Base-by-base conservation (phyloP, 2,113 vertebrate genomes). In the Amphilophus citrinellus region DNA sequence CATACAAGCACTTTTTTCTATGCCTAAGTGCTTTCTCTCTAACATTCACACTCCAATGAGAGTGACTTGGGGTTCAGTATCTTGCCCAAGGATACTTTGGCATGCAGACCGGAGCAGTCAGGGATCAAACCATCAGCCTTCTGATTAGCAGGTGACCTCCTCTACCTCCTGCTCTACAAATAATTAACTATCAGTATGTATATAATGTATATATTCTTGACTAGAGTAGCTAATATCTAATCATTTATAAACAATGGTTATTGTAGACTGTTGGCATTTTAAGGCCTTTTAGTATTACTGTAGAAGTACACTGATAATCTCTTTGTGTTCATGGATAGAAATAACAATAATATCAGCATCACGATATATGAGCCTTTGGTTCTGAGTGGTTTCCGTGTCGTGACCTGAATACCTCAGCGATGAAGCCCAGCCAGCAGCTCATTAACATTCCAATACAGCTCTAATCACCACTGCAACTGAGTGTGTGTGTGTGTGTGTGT, bases 371-470 rank as follows among this genome's bases (percentile, higher is more conserved):
- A 76, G 76, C 73, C 24, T 20, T 73, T 77, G 22, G 75, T 87
- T 86, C 83, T 79, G 82, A 89, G 85, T 66, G 77, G 62, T 90
- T 92, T 93, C 89, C 47, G 61, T 91, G 93, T 92, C 65, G 39
- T 93, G 94, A 94, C 94, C 94, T 90, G 92, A 94, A 95, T 93
- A 94, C 85, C 85, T 93, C 91, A 77, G 60, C 1, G 44, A n/a
- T 95, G 86, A 91, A 91, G 68, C 61, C 77, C 20, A 0, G 90
- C 92, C 91, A 93, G 82, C 82, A 24, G 71, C 90, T 92, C 92
- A 91, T 95, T 95, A 95, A 95, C 94, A 94, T 95, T 95, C 94
- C 94, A 84, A 68, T 81, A 84, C 77, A 61, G 59, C 81, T 85
- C 91, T 89, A 92, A 93, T 95, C 93, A 88, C 82, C 68, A 77